Conservation (phyloP, 2,888 invertebrate genomes). For the Hesperia comma region DNA sequence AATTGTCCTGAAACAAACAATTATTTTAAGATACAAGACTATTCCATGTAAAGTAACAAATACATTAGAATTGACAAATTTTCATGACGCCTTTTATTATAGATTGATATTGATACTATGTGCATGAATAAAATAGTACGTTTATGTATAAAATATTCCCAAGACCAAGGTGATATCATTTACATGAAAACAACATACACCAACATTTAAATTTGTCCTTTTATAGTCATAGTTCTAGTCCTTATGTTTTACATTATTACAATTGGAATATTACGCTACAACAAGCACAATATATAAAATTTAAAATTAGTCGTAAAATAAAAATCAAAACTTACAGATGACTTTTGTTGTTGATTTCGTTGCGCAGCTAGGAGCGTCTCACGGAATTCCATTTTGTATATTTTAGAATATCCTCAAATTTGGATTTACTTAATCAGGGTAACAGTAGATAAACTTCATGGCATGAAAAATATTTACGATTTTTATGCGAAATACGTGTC, state of each 20-base stretch:
- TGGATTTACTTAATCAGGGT: slow-evolving; percentile 49
- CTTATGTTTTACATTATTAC: neutral
- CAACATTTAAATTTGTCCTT: too few relatives aligned
- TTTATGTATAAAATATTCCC: neutral
- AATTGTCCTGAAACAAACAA: slow-evolving; percentile 62
- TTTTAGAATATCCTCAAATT: slow-evolving; percentile 28
- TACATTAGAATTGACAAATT: neutral
- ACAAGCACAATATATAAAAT: neutral
- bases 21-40: neutral
- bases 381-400: slow-evolving; percentile 73
- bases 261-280: neutral
- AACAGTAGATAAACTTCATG: slow-evolving; percentile 53
- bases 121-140: neutral
- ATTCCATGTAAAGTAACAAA: neutral
- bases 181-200: neutral
- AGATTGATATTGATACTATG: neutral
- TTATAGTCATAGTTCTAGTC: too few relatives aligned
- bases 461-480: slow-evolving; percentile 69
- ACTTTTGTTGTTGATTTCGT: slow-evolving; percentile 81
- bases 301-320: slow-evolving; percentile 42
- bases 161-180: slow-evolving; percentile 5
- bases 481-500: slow-evolving; percentile 78
- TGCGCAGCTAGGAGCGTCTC: slow-evolving; percentile 79
- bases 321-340: slow-evolving; percentile 70
- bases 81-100: neutral